Evolutionary conservation across 2,797 vertebrate genomes (phyloP).

Genomic region (Myotis myotis): DNA sequence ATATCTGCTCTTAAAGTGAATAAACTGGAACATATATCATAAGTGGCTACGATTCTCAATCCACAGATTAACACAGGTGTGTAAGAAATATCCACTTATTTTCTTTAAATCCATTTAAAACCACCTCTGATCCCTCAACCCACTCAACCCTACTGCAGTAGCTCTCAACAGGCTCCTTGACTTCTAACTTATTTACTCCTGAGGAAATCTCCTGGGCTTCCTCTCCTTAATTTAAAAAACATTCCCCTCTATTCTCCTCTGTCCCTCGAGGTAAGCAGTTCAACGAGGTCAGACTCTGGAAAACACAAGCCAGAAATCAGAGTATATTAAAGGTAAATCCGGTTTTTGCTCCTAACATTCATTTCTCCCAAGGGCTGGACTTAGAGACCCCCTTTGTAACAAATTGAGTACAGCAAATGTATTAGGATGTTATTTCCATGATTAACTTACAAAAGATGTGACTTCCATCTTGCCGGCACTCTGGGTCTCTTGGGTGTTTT

Average conservation of each 20-base stretch:
- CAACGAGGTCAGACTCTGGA: not conserved
- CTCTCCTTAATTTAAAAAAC: not conserved
- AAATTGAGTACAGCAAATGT: not conserved
- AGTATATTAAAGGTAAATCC: not conserved
- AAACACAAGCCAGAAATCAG: conserved; percentile 10
- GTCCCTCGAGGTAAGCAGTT: not conserved
- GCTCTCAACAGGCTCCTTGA: not conserved
- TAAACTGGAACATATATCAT: not conserved
- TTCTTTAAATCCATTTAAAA: not conserved
- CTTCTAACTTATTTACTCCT: not conserved
- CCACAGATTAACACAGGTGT: not conserved
- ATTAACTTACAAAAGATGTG: not conserved
- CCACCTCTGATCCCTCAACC: not conserved
- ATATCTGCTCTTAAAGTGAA: not conserved
- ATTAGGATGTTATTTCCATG: not conserved
- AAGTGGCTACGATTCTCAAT: not conserved
- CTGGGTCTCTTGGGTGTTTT: not conserved
- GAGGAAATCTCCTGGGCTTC: not conserved
- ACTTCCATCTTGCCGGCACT: not conserved
- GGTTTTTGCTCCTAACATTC: not conserved
- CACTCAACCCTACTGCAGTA: not conserved
- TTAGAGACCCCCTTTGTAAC: not conserved
- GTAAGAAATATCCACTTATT: not conserved
- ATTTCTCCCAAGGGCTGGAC: not conserved
- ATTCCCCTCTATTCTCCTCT: not conserved